Base-by-base conservation (phyloP, 2,888 invertebrate species). In the Podabrus alpinus region DNA sequence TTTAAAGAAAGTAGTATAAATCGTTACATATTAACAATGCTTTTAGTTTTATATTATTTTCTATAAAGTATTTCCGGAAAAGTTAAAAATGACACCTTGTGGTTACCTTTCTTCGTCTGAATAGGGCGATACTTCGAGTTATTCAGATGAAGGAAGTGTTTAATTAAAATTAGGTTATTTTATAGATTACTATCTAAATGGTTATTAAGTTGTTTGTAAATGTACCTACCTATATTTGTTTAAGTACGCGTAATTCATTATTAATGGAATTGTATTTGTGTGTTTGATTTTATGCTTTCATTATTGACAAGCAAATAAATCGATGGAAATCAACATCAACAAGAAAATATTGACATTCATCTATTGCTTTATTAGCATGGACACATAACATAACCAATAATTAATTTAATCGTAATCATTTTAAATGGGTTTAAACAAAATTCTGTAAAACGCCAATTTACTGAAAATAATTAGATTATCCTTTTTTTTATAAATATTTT, bases 51-150 rank as follows among this genome's bases (percentile, higher is more conserved):
- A 5, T 2, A 69, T 29, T 69, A 70, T 70, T 62, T 64, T 64
- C 29, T 70, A n/a, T 17, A 25, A 11, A 11, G 64, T 64, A 71
- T 71, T 71, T 71, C 70, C 70, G 70, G 70, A 71, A 71, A 71
- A 71, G 62, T 62, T 29, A 71, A 71, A 71, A 71, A 71, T 71
- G 21, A 15, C 15, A 11, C 19, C 21, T 45, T 64, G 70, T 64
- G 70, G 70, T 66, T 21, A 16, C 70, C 70, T 71, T 71, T 71
- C 70, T 45, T 71, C 64, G 70, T 66, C 70, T 71, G 17, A 45
- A 71, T 62, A 71, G 70, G 70, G 64, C 64, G 70, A 71, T 64
- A 71, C 24, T 29, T 59, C 21, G 5, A 21, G 15, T 71, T 71
- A 64, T 66, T 71, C 45, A 17, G 45, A 15, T 15, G 17, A 66